phyloP scores from a whole-genome alignment of 2,113 vertebrate species.

The Varanus salvator region DNA sequence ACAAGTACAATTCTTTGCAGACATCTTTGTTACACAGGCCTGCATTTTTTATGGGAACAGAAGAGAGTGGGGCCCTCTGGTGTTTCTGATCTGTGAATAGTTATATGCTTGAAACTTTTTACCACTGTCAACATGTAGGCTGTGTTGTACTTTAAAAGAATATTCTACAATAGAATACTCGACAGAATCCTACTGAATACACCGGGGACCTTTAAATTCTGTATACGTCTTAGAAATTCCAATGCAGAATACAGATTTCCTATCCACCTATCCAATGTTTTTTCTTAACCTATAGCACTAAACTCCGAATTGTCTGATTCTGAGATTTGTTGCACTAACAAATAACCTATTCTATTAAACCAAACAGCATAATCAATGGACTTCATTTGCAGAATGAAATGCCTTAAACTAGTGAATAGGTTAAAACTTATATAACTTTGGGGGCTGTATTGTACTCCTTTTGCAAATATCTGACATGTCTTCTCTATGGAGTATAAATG shows the following conservation, averaged over 20 bases:
- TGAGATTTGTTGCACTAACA: not conserved
- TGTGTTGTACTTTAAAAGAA: not conserved
- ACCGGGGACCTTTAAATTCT: not conserved
- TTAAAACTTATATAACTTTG: too few species aligned
- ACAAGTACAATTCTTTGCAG: slow-evolving; percentile 4
- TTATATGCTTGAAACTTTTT: accelerated
- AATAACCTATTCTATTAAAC: not conserved
- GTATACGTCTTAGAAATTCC: not conserved
- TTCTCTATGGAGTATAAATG: not conserved
- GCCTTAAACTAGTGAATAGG: not conserved
- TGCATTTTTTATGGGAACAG: slow-evolving; percentile 8
- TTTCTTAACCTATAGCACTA: not conserved
- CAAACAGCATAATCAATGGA: not conserved
- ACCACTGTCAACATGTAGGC: not conserved
- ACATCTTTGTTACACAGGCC: not conserved
- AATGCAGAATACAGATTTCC: not conserved
- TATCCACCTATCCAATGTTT: not conserved
- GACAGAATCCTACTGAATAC: not conserved
- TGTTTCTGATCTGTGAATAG: slow-evolving; percentile 22
- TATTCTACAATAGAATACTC: not conserved
- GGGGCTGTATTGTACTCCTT: not conserved
- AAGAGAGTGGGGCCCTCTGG: not conserved
- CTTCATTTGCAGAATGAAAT: not conserved
- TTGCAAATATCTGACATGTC: not conserved
- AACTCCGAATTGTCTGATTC: not conserved